phyloP scores from a whole-genome alignment of 2,888 invertebrate genomes.

The Eupithecia insigniata region DNA sequence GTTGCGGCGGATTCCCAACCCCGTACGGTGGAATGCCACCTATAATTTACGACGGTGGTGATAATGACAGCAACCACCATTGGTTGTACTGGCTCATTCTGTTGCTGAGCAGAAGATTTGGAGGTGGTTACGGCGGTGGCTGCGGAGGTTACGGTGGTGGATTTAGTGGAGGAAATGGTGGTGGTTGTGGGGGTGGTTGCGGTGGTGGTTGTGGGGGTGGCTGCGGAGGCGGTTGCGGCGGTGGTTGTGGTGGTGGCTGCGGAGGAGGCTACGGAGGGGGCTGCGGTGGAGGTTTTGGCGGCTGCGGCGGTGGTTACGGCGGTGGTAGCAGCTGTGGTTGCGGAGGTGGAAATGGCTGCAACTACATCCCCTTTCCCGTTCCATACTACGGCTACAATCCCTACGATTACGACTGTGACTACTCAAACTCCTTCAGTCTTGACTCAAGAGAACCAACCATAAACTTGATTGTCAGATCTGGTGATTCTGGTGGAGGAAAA shows the following conservation, averaged over 20 bases:
- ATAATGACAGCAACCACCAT: conserved; percentile 50
- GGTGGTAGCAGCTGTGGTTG: conserved; percentile 30
- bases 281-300: conserved; percentile 33
- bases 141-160: conserved; percentile 34
- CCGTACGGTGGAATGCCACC: conserved; percentile 51
- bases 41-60: conserved; percentile 51
- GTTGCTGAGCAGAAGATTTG: conserved; percentile 50
- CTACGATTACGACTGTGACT: not conserved
- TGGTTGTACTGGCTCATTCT: conserved; percentile 62
- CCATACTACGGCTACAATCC: not conserved
- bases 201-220: conserved; percentile 34
- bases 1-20: conserved; percentile 31
- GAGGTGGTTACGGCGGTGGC: conserved; percentile 38
- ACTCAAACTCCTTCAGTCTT: not conserved
- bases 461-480: conserved; percentile 21
- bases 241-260: conserved; percentile 32
- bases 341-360: conserved; percentile 20
- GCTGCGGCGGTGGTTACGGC: conserved; percentile 18
- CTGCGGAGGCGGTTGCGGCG: conserved; percentile 28
- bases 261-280: conserved; percentile 27
- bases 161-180: conserved; percentile 27
- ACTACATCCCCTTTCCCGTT: not conserved
- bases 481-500: not conserved
- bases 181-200: conserved; percentile 30
- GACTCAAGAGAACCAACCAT: conserved; percentile 11